These are phyloP conservation scores for Diuraphis noxia DNA, from an alignment of 1,140 invertebrate species.

Conservation along the genomic window DNA sequence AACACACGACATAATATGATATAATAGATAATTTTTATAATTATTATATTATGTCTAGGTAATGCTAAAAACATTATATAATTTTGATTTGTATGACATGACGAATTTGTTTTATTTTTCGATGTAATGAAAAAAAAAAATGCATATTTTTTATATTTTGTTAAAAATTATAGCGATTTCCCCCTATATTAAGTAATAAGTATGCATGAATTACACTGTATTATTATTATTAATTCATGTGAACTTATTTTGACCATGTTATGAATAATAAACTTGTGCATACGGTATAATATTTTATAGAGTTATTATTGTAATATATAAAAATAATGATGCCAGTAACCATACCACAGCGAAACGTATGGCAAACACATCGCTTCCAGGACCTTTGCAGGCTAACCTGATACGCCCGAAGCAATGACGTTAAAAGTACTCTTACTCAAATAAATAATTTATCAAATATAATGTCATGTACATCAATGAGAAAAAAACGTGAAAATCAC, in stretches of 20 bases:
- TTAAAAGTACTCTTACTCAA: not conserved
- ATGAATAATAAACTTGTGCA: not conserved
- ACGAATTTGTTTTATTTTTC: not conserved
- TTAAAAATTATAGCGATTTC: too few relatives aligned
- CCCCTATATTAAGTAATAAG: too few relatives aligned
- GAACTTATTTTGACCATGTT: not conserved
- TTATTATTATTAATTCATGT: not conserved
- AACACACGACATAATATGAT: not conserved
- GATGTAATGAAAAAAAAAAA: not conserved
- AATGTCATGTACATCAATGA: too few relatives aligned
- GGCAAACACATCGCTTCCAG: not conserved
- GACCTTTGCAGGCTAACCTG: not conserved
- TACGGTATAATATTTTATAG: not conserved
- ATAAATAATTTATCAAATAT: not conserved
- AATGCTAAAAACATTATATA: not conserved
- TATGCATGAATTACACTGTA: not conserved
- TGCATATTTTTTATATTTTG: not conserved
- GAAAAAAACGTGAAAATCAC: not conserved
- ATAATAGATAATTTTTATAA: not conserved
- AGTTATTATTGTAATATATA: not conserved
- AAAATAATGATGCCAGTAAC: not conserved
- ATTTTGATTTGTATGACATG: not conserved
- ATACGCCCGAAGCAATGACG: not conserved
- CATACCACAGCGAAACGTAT: not conserved
- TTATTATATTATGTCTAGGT: not conserved